A percentile compares a stretch with the other conserved stretches of the same genome.
Evolutionary conservation across 2,888 invertebrate genomes (phyloP).

Genomic region (Fissipunctia ypsillon): DNA sequence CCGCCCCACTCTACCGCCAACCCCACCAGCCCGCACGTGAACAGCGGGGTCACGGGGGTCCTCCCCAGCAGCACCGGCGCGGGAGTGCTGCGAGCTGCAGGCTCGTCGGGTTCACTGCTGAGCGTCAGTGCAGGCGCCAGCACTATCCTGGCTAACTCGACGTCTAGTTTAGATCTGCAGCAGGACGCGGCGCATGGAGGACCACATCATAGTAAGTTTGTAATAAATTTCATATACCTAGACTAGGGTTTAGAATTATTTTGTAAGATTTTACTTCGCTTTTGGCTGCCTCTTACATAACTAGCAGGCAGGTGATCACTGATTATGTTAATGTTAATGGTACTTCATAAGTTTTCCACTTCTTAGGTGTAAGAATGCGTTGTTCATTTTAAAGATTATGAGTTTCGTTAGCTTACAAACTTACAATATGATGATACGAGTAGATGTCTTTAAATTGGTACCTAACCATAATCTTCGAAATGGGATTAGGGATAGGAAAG

Average conservation of each 20-base stretch:
- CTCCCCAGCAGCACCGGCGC: slow-evolving; percentile 8
- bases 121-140: slow-evolving; percentile 91
- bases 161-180: slow-evolving; percentile 82
- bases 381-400: too few species aligned
- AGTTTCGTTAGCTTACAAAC: too few species aligned
- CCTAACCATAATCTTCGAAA: too few species aligned
- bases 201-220: slow-evolving; percentile 37
- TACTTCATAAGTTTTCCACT: too few species aligned
- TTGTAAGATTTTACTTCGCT: background rate
- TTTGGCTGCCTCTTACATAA: background rate
- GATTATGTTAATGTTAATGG: too few species aligned
- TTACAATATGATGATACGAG: too few species aligned
- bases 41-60: slow-evolving; percentile 25
- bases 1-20: slow-evolving; percentile 38
- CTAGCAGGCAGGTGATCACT: background rate
- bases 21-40: slow-evolving; percentile 32
- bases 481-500: too few species aligned
- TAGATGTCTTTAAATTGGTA: too few species aligned
- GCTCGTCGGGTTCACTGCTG: slow-evolving; percentile 83
- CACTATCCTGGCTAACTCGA: slow-evolving; percentile 91
- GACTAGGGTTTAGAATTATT: background rate
- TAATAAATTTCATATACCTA: background rate
- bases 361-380: too few species aligned
- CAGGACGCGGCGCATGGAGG: slow-evolving; percentile 57
- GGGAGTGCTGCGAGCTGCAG: slow-evolving; percentile 33